Conservation (phyloP, 2,797 vertebrate species). For the Phyllotis vaccarum region DNA sequence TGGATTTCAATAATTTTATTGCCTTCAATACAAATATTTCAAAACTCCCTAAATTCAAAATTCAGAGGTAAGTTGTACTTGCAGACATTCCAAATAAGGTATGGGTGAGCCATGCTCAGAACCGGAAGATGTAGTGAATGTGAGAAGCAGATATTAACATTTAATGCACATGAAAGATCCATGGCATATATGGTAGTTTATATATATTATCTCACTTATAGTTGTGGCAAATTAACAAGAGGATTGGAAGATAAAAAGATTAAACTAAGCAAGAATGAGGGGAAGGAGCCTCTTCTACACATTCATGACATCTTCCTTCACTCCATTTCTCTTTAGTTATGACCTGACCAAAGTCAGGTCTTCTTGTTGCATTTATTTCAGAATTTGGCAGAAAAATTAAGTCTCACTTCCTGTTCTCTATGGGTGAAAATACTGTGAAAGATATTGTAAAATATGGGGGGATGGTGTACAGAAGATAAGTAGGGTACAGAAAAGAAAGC, state of each 20-base stretch:
- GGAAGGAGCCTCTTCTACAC: not conserved
- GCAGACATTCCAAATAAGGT: not conserved
- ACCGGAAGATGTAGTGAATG: not conserved
- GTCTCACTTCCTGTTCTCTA: not conserved
- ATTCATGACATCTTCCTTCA: not conserved
- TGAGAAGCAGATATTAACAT: not conserved
- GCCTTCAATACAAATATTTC: not conserved
- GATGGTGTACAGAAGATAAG: not conserved
- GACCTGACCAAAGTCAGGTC: not conserved
- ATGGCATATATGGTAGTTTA: not conserved
- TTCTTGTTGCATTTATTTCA: constrained; percentile 9
- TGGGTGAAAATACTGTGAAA: not conserved
- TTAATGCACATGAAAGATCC: not conserved
- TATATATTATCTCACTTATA: not conserved
- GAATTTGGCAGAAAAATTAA: not conserved
- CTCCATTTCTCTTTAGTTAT: not conserved
- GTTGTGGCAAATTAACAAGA: not conserved
- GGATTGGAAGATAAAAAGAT: not conserved
- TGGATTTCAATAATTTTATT: not conserved
- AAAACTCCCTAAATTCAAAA: not conserved
- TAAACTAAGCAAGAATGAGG: not conserved
- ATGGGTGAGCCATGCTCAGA: not conserved
- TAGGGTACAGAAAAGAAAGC: not conserved
- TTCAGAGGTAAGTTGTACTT: not conserved
- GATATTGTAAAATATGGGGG: not conserved